Base-by-base conservation (phyloP, 2,113 vertebrate genomes). In the Sander vitreus region DNA sequence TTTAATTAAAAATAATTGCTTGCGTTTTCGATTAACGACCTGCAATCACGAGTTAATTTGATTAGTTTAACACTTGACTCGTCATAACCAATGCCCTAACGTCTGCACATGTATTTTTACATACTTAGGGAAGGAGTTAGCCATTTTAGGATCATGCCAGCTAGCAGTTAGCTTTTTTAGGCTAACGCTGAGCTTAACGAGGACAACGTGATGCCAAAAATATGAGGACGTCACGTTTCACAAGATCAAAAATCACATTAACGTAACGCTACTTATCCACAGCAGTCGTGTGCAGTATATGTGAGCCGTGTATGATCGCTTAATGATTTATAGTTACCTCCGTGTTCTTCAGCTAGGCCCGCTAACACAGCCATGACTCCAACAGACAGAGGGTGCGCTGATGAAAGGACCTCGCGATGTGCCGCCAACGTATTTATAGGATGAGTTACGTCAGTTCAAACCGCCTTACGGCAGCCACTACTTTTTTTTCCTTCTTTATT, bases 391-490 rank as follows among this genome's bases (percentile, higher is more conserved):
- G 10, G 2, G 39, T 3, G 39, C 10, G 39, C 39, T 43, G 39
- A 1, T 0, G 21, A 66, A 27, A 69, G 21, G 14, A n/a, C 0
- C 5, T 0, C 0, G 0, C 0, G 0, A 0, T 0, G 3, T 0
- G 62, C 0, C 16, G 33, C 72, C 1, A 33, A 27, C 0, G 0
- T 0, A 6, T 93, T 91, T 91, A 93, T 89, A 84, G 4, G 3
- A 0, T 0, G 23, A 23, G 6, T 84, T 88, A 90, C 92, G 87
- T 67, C 90, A 90, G 7, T 83, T 73, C 2, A 27, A 70, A n/a
- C 0, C 14, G 45, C 30, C 87, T 90, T 91, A 4, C 80, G 87
- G 6, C 63, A 83, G 1, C 0, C 1, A 47, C 0, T 4, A 4
- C 0, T 11, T 9, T 43, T 43, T 43, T 43, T 6, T 43, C 36